Evolutionary conservation across 2,797 vertebrate genomes (phyloP).

Genomic region (Eospalax fontanierii): DNA sequence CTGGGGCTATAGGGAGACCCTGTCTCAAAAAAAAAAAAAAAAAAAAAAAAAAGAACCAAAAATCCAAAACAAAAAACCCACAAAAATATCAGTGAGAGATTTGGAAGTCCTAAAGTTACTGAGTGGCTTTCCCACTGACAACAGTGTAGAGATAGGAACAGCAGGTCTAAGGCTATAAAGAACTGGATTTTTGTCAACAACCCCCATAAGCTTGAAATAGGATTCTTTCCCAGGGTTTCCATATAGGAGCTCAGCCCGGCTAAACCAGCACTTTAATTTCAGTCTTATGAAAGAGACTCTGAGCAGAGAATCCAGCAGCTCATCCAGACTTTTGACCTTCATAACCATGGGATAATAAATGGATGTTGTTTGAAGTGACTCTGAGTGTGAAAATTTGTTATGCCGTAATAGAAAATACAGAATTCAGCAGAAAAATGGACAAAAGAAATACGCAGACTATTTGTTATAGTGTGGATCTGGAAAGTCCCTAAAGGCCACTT

Average conservation of each 20-base stretch:
- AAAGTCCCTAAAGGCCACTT: neutral
- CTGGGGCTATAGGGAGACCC: no score
- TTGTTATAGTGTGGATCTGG: neutral
- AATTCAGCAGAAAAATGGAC: neutral
- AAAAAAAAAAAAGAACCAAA: no score
- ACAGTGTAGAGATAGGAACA: no score
- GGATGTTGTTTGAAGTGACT: slow-evolving; percentile 29
- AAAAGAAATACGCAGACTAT: neutral
- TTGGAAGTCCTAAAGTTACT: neutral
- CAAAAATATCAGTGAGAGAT: no score
- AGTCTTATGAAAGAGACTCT: neutral
- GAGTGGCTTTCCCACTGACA: neutral
- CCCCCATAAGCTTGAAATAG: neutral
- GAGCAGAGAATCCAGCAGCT: neutral
- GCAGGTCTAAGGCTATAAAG: neutral
- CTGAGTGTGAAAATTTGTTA: slow-evolving; percentile 30
- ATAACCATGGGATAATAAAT: slow-evolving; percentile 33
- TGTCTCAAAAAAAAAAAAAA: no score
- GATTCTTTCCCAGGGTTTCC: slow-evolving; percentile 30
- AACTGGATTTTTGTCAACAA: neutral
- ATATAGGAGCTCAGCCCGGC: neutral
- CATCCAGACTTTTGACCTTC: neutral
- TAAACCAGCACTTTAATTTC: neutral
- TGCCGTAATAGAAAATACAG: neutral
- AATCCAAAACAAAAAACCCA: no score